phyloP scores from a whole-genome alignment of 2,888 invertebrate species.

The Ferrisia virgata region DNA sequence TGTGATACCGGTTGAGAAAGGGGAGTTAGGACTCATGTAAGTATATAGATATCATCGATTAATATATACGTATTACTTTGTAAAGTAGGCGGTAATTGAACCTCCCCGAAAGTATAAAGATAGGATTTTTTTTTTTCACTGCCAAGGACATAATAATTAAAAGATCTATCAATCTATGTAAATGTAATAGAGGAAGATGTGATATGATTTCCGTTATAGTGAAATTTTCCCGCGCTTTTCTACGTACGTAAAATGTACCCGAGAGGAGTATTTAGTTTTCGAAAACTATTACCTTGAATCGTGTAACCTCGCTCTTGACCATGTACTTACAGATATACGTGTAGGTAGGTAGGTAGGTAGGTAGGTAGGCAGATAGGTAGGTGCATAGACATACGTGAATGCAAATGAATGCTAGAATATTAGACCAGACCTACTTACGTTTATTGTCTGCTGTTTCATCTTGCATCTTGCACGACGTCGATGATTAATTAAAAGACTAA shows the following conservation, averaged over 20 bases:
- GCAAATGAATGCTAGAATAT: too few relatives aligned
- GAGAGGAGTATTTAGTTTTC: neutral
- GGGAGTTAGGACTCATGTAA: too few relatives aligned
- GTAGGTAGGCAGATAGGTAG: too few relatives aligned
- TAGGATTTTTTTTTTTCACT: too few relatives aligned
- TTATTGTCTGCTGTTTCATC: too few relatives aligned
- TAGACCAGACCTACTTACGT: too few relatives aligned
- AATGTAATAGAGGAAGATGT: neutral
- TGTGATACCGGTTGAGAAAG: too few relatives aligned
- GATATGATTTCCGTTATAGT: neutral
- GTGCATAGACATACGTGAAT: too few relatives aligned
- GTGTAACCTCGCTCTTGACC: conserved; percentile 35
- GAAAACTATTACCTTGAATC: neutral
- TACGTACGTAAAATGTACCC: neutral
- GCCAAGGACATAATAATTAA: conserved; percentile 27
- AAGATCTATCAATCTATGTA: neutral
- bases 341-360: too few relatives aligned
- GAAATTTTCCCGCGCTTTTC: conserved; percentile 19
- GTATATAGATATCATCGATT: neutral
- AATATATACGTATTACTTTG: neutral
- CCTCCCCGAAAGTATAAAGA: neutral
- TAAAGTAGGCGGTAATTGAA: neutral
- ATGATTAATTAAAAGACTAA: neutral
- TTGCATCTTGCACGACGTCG: neutral
- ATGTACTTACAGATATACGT: neutral